phyloP scores from a whole-genome alignment of 2,888 invertebrate species.

The Drosophila anomalata region DNA sequence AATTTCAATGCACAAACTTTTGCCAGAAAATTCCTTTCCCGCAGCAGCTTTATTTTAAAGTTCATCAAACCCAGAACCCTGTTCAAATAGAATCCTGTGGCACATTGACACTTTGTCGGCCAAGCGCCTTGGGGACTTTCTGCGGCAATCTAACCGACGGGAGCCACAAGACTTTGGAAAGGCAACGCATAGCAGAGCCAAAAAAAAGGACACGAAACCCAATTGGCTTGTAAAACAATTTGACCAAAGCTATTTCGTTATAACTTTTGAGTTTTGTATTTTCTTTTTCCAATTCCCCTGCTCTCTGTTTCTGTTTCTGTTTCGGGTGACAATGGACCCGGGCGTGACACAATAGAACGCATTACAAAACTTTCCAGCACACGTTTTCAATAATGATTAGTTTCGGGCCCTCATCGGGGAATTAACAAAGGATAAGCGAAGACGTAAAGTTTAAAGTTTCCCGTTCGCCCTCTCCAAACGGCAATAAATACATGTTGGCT shows the following conservation, averaged over 20 bases:
- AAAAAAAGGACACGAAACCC: slow-evolving; percentile 39
- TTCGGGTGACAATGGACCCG: slow-evolving; percentile 9
- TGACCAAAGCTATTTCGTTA: slow-evolving; percentile 64
- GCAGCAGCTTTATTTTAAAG: slow-evolving; percentile 14
- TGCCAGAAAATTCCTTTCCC: neutral
- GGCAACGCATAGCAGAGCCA: slow-evolving; percentile 40
- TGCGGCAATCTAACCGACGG: slow-evolving; percentile 29
- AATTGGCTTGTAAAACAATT: slow-evolving; percentile 66
- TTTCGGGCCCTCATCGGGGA: slow-evolving; percentile 40
- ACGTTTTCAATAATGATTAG: slow-evolving; percentile 74
- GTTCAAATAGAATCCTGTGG: slow-evolving; percentile 8
- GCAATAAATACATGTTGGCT: slow-evolving; percentile 56
- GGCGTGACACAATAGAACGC: slow-evolving; percentile 28
- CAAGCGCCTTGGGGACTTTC: slow-evolving; percentile 52
- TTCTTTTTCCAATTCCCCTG: slow-evolving; percentile 18
- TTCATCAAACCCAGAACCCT: slow-evolving; percentile 16
- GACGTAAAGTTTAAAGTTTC: slow-evolving; percentile 44
- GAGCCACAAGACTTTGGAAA: slow-evolving; percentile 15
- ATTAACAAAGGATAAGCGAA: slow-evolving; percentile 27
- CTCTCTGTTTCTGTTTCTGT: slow-evolving; percentile 16
- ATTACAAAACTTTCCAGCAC: slow-evolving; percentile 53
- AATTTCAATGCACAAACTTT: neutral
- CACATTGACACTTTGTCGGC: slow-evolving; percentile 10
- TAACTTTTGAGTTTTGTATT: slow-evolving; percentile 56
- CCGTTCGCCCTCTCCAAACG: slow-evolving; percentile 26